These are phyloP conservation scores for Eretmochelys imbricata DNA, from an alignment of 2,113 vertebrate genomes.

Conservation along the genomic window DNA sequence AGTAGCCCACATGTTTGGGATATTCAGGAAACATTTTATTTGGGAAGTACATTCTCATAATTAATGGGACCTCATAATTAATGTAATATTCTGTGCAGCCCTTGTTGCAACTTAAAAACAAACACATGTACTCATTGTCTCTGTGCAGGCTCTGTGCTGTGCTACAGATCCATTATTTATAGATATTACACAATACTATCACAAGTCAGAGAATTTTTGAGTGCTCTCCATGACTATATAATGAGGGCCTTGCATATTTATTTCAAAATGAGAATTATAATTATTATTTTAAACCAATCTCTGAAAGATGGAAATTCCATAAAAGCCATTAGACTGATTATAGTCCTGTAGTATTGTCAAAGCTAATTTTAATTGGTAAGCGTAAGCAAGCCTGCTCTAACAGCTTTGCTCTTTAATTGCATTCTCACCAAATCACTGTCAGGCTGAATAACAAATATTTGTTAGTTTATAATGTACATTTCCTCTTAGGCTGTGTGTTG, in stretches of 20 bases:
- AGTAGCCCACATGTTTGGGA: background rate
- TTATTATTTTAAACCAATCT: slow-evolving; percentile 54
- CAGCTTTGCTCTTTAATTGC: slow-evolving; percentile 50
- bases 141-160: background rate
- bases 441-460: background rate
- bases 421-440: slow-evolving; percentile 40
- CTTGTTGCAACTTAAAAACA: background rate
- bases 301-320: slow-evolving; percentile 45
- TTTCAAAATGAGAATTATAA: slow-evolving; percentile 35
- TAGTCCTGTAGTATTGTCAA: slow-evolving; percentile 29
- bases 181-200: background rate
- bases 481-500: background rate
- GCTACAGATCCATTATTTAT: background rate
- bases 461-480: slow-evolving; percentile 1
- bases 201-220: background rate
- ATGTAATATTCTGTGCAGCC: background rate
- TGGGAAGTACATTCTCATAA: background rate
- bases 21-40: background rate
- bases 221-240: background rate
- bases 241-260: background rate
- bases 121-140: background rate
- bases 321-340: slow-evolving; percentile 61
- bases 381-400: slow-evolving; percentile 10
- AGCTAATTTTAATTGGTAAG: slow-evolving; percentile 57
- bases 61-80: background rate